Evolutionary conservation across 2,113 vertebrate genomes (phyloP).

Genomic region (Melozone crissalis): DNA sequence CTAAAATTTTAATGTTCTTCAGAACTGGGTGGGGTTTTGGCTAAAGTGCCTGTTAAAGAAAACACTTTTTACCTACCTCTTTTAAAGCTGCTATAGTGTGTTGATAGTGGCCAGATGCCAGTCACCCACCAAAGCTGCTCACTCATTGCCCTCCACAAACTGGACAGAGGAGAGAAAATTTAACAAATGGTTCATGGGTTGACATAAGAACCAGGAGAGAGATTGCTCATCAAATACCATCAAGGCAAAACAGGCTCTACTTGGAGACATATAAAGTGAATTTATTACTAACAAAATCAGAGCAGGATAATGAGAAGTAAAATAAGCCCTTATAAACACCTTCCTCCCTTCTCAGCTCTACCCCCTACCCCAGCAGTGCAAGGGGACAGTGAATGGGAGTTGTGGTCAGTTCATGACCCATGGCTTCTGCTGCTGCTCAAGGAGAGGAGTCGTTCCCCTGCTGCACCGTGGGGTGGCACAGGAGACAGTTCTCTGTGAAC

Average conservation of each 20-base stretch:
- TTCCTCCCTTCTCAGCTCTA: not conserved
- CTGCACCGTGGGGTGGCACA: not conserved
- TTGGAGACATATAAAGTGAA: not conserved
- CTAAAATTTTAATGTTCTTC: not conserved
- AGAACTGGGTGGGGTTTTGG: not conserved
- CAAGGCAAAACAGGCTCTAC: not conserved
- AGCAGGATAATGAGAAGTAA: not conserved
- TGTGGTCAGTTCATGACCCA: fast-evolving
- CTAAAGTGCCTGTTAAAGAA: not conserved
- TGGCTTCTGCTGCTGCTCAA: not conserved
- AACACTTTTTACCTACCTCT: not conserved
- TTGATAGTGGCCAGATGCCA: not conserved
- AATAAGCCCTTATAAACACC: not conserved
- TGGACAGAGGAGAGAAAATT: not conserved
- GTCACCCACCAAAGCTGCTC: not conserved
- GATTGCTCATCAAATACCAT: not conserved
- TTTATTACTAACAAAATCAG: no score
- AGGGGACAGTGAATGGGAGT: not conserved
- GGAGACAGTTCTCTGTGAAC: not conserved
- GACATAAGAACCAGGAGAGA: not conserved
- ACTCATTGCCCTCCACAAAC: not conserved
- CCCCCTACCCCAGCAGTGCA: not conserved
- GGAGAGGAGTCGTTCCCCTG: not conserved
- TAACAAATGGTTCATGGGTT: not conserved
- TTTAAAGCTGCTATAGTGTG: not conserved